Evolutionary conservation across 2,797 vertebrate species (phyloP).

Genomic region (Sebastes taczanowskii): DNA sequence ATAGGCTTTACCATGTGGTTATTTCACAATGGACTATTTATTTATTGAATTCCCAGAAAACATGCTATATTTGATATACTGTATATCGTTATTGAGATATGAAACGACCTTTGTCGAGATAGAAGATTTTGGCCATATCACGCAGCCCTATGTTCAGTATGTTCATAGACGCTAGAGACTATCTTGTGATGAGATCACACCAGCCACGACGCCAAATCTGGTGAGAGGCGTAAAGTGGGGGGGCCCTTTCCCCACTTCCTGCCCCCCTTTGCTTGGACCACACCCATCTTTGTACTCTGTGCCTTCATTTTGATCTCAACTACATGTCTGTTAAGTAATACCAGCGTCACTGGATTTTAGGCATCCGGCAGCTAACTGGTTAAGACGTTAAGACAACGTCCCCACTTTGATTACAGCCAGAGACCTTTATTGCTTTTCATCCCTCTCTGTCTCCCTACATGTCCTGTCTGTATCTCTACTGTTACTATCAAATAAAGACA

Average conservation of each 20-base stretch:
- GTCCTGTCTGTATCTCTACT: neutral
- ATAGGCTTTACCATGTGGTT: too few relatives aligned
- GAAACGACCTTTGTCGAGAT: too few relatives aligned
- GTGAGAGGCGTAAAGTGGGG: neutral
- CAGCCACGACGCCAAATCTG: neutral
- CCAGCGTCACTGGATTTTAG: neutral
- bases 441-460: neutral
- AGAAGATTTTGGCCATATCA: too few relatives aligned
- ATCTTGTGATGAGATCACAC: neutral
- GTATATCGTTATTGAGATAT: too few relatives aligned
- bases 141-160: too few relatives aligned
- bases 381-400: neutral
- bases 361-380: neutral
- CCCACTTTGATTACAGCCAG: neutral
- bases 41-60: too few relatives aligned
- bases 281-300: neutral
- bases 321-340: neutral
- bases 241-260: neutral
- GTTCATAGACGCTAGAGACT: accelerated
- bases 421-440: neutral
- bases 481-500: neutral
- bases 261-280: neutral
- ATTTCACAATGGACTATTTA: too few relatives aligned
- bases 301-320: neutral
- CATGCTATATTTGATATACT: too few relatives aligned